Evolutionary conservation across 2,888 invertebrate species (phyloP).

Genomic region (Oligia strigilis): DNA sequence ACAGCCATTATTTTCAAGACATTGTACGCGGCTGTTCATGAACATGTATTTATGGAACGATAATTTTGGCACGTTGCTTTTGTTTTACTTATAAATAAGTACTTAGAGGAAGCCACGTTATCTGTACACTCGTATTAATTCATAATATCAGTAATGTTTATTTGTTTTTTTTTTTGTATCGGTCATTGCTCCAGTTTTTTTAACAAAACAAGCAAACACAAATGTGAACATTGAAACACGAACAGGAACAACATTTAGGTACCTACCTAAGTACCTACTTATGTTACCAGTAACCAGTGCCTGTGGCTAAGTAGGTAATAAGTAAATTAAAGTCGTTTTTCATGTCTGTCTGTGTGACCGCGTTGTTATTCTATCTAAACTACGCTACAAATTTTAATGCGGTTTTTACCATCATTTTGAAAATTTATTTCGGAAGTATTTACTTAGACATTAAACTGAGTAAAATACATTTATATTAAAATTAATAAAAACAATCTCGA

Average conservation of each 20-base stretch:
- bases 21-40: constrained; percentile 42
- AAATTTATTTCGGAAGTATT: too few relatives aligned
- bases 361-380: too few relatives aligned
- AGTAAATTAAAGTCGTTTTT: too few relatives aligned
- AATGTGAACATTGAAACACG: neutral
- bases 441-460: too few relatives aligned
- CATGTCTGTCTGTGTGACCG: too few relatives aligned
- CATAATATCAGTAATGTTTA: neutral
- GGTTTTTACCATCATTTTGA: too few relatives aligned
- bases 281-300: neutral
- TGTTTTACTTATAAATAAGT: constrained; percentile 24
- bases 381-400: too few relatives aligned
- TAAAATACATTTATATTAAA: too few relatives aligned
- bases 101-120: neutral
- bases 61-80: constrained; percentile 42
- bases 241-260: neutral
- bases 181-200: neutral
- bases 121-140: neutral
- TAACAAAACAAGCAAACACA: neutral
- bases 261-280: too few relatives aligned
- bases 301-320: neutral
- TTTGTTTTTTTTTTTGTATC: neutral
- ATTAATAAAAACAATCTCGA: too few relatives aligned
- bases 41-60: constrained; percentile 36
- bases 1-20: constrained; percentile 35